Conservation (phyloP, 2,113 vertebrate species). For the Chaetops frenatus region DNA sequence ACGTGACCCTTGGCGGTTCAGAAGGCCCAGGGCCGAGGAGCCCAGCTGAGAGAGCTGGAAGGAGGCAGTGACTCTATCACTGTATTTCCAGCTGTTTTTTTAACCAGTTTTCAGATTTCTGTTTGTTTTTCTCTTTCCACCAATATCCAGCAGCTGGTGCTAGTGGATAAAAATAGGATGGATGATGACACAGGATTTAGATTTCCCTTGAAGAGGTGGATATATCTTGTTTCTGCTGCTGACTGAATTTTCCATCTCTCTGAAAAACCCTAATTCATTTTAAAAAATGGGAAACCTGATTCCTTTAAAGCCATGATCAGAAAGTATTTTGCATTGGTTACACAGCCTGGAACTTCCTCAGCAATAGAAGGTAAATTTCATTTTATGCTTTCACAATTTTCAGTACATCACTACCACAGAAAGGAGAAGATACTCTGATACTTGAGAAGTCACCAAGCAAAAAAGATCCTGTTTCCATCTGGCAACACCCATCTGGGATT, state of each 20-base stretch:
- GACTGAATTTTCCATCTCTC: neutral
- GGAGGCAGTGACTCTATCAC: fast-evolving
- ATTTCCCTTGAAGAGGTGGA: neutral
- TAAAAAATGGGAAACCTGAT: neutral
- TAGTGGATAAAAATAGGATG: neutral
- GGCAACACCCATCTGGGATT: fast-evolving
- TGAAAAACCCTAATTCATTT: neutral
- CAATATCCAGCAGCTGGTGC: constrained; percentile 7
- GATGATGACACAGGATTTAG: neutral
- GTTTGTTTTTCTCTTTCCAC: neutral
- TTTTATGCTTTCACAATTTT: neutral
- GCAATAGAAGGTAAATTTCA: neutral
- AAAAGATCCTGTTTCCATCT: neutral
- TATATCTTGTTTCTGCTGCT: neutral
- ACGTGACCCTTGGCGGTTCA: fast-evolving
- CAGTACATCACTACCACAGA: fast-evolving
- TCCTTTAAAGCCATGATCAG: neutral
- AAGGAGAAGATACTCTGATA: neutral
- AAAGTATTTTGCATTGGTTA: neutral
- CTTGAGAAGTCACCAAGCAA: fast-evolving
- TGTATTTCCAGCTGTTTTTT: neutral
- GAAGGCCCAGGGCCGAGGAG: neutral
- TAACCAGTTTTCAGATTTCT: neutral
- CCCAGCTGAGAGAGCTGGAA: neutral
- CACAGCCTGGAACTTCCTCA: neutral